A percentile compares a stretch with the other conserved stretches of the same genome.
These are phyloP conservation scores for Diarsia rubi DNA, from an alignment of 2,888 invertebrate genomes.

Conservation along the genomic window DNA sequence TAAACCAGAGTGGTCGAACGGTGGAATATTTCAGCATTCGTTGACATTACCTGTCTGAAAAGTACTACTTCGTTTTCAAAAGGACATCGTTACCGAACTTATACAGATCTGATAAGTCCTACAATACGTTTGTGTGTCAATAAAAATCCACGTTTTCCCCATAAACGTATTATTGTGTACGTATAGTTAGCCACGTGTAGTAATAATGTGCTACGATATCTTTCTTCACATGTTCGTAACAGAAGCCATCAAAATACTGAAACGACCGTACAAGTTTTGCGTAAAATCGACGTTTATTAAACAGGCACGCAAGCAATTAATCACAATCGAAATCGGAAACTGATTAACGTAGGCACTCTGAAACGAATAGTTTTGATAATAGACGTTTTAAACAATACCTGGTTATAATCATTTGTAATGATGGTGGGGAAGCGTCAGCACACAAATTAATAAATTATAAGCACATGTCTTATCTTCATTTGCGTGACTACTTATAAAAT, in stretches of 20 bases:
- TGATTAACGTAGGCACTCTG: conserved; percentile 67
- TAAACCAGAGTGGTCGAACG: conserved; percentile 70
- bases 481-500: conserved; percentile 46
- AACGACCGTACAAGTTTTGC: conserved; percentile 63
- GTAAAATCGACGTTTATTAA: conserved; percentile 73
- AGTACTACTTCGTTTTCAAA: conserved; percentile 16
- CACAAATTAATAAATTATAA: conserved; percentile 35
- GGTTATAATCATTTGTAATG: conserved; percentile 54
- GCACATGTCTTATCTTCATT: conserved; percentile 51
- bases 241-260: conserved; percentile 63
- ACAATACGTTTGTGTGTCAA: conserved; percentile 36
- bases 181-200: conserved; percentile 61
- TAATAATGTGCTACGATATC: conserved; percentile 58
- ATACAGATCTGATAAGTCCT: conserved; percentile 6
- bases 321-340: conserved; percentile 73
- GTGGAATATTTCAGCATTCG: conserved; percentile 38
- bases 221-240: conserved; percentile 58
- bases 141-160: conserved; percentile 65
- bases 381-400: conserved; percentile 62
- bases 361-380: conserved; percentile 64
- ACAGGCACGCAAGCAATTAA: conserved; percentile 73
- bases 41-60: conserved; percentile 19
- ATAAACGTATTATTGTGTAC: conserved; percentile 61
- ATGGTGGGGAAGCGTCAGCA: conserved; percentile 41
- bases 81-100: not conserved